phyloP scores from a whole-genome alignment of 2,888 invertebrate genomes.

The Agapetus fuscipes region DNA sequence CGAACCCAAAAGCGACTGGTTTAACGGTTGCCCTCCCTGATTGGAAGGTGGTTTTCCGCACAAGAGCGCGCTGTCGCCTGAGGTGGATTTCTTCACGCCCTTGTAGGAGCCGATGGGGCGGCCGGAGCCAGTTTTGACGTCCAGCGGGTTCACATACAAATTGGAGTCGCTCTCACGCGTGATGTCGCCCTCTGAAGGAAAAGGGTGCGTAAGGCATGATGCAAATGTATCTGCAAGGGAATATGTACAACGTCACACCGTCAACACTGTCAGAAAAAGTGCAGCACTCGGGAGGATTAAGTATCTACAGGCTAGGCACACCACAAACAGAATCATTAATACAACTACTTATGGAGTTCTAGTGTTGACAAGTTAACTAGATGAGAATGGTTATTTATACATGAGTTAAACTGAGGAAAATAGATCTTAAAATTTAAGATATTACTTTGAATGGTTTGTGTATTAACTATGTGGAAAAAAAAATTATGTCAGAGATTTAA shows the following conservation, averaged over 20 bases:
- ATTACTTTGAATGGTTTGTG: too few relatives aligned
- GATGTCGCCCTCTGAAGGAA: slow-evolving; percentile 75
- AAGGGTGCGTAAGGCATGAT: slow-evolving; percentile 93
- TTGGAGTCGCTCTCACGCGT: slow-evolving; percentile 66
- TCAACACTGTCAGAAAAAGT: slow-evolving; percentile 22
- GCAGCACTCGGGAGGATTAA: too few relatives aligned
- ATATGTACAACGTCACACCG: slow-evolving; percentile 37
- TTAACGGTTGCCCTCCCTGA: slow-evolving; percentile 34
- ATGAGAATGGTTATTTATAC: too few relatives aligned
- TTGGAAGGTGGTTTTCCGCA: slow-evolving; percentile 43
- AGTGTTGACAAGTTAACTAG: too few relatives aligned
- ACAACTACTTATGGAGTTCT: too few relatives aligned
- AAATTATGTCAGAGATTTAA: too few relatives aligned
- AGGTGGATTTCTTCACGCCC: slow-evolving; percentile 70
- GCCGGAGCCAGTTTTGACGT: slow-evolving; percentile 46
- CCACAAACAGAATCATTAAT: too few relatives aligned
- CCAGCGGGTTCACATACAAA: slow-evolving; percentile 81
- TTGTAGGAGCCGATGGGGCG: slow-evolving; percentile 33
- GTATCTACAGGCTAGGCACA: too few relatives aligned
- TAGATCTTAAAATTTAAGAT: too few relatives aligned
- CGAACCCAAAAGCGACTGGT: slow-evolving; percentile 41
- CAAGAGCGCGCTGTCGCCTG: slow-evolving; percentile 64
- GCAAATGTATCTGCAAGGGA: slow-evolving; percentile 88
- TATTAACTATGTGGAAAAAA: too few relatives aligned
- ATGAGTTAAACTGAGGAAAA: too few relatives aligned